Evolutionary conservation across 2,888 invertebrate genomes (phyloP).

Genomic region (Xestia rhomboidea): DNA sequence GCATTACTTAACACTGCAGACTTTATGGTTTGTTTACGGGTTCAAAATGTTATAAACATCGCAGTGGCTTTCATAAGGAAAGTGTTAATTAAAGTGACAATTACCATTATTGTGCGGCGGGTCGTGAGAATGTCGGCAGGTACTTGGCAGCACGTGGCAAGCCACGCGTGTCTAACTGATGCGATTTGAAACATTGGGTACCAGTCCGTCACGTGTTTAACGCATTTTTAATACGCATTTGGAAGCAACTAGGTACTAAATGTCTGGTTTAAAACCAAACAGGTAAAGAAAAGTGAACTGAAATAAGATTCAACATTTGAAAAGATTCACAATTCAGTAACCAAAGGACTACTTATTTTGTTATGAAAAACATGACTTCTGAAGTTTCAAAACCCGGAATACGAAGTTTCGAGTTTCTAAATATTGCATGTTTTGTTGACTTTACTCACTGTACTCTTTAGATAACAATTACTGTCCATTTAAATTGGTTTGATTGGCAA

Average conservation of each 20-base stretch:
- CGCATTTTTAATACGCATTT: slow-evolving; percentile 38
- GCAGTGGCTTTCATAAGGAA: slow-evolving; percentile 23
- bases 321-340: neutral
- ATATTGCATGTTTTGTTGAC: neutral
- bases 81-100: slow-evolving; percentile 30
- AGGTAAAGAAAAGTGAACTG: slow-evolving; percentile 4
- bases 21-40: slow-evolving; percentile 14
- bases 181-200: slow-evolving; percentile 67
- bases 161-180: slow-evolving; percentile 69
- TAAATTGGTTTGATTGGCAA: neutral
- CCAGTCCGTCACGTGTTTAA: slow-evolving; percentile 65
- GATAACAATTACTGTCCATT: neutral
- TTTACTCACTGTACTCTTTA: neutral
- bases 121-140: slow-evolving; percentile 50
- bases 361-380: neutral
- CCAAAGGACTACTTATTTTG: neutral
- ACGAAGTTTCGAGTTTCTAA: neutral
- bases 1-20: slow-evolving; percentile 13
- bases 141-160: slow-evolving; percentile 53
- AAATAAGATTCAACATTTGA: neutral
- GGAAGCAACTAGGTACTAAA: slow-evolving; percentile 1
- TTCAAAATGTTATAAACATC: slow-evolving; percentile 1
- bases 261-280: neutral
- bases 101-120: slow-evolving; percentile 27
- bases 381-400: neutral